Evolutionary conservation across 2,888 invertebrate genomes (phyloP).

Genomic region (Eupeodes latifasciatus): DNA sequence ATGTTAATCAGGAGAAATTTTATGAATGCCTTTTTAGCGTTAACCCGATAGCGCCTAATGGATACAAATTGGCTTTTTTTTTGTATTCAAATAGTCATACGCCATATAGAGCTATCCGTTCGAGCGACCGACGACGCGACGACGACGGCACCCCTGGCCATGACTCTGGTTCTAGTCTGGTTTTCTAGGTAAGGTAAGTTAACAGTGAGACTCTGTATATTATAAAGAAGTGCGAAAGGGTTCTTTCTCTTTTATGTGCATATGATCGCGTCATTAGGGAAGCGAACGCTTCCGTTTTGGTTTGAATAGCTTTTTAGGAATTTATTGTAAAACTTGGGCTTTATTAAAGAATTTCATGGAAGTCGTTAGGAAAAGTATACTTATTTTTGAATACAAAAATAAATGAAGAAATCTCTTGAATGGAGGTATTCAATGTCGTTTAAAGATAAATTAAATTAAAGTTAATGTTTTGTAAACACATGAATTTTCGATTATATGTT

Average conservation of each 20-base stretch:
- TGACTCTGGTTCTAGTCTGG: too few species aligned
- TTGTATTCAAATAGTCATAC: neutral
- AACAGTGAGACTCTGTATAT: neutral
- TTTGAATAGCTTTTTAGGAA: conserved; percentile 63
- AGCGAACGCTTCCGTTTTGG: conserved; percentile 73
- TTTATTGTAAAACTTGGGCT: conserved; percentile 57
- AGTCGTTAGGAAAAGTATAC: conserved; percentile 47
- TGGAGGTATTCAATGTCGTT: conserved; percentile 27
- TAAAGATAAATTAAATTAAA: conserved; percentile 42
- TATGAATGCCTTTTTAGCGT: conserved; percentile 77
- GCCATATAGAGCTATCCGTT: neutral
- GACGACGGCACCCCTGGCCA: conserved; percentile 32
- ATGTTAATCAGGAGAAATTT: conserved; percentile 75
- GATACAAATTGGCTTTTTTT: conserved; percentile 74
- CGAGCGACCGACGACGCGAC: too few species aligned
- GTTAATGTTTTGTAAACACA: conserved; percentile 20
- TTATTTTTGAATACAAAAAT: neutral
- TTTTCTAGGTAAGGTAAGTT: too few species aligned
- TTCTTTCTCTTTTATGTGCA: conserved; percentile 67
- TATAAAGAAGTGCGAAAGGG: conserved; percentile 63
- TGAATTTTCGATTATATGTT: neutral
- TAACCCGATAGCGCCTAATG: conserved; percentile 73
- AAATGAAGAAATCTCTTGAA: conserved; percentile 7
- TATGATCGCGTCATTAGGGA: conserved; percentile 74
- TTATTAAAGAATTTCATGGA: conserved; percentile 54